These are phyloP conservation scores for Sepiola atlantica DNA, from an alignment of 2,888 invertebrate genomes.

Conservation along the genomic window DNA sequence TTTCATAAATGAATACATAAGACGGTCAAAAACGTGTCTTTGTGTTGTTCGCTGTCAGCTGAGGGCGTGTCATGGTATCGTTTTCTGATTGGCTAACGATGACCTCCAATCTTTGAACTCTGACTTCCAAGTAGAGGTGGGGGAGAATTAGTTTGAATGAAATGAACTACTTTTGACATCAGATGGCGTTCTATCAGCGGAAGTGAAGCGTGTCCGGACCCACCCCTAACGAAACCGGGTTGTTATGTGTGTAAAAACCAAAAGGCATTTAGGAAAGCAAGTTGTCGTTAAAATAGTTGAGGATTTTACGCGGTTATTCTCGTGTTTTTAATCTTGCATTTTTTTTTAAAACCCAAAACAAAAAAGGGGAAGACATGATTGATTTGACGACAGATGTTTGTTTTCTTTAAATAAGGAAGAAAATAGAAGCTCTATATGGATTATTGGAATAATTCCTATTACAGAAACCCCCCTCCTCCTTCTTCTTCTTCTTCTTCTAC, in stretches of 20 bases:
- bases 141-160: background rate
- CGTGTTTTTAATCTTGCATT: background rate
- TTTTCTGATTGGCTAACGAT: background rate
- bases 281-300: background rate
- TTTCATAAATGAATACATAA: too few species aligned
- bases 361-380: too few species aligned
- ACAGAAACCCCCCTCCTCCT: background rate
- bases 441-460: background rate
- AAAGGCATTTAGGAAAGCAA: background rate
- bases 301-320: background rate
- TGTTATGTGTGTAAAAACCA: background rate
- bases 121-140: background rate
- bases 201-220: constrained; percentile 8
- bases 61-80: background rate
- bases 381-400: too few species aligned
- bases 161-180: background rate
- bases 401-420: too few species aligned
- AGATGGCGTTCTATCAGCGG: background rate
- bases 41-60: background rate
- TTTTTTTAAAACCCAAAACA: background rate
- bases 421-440: background rate
- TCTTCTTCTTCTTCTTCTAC: too few species aligned
- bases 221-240: background rate
- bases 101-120: background rate
- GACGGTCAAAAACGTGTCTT: background rate